phyloP scores from a whole-genome alignment of 2,888 invertebrate genomes.

The Perizoma flavofasciatum region DNA sequence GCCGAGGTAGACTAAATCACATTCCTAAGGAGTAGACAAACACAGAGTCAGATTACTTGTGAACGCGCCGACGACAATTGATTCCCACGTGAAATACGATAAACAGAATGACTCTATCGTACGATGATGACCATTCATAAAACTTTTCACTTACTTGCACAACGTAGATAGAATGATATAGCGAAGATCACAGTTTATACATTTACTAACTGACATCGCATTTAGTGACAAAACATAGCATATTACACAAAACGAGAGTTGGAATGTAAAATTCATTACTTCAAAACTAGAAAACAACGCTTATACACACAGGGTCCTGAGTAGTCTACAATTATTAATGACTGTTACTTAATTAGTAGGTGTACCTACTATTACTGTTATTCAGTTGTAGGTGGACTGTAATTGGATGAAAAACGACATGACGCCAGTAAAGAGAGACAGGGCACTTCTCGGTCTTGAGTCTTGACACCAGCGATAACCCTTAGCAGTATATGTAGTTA shows the following conservation, averaged over 20 bases:
- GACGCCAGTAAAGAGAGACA: constrained; percentile 44
- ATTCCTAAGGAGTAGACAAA: constrained; percentile 34
- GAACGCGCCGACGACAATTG: constrained; percentile 40
- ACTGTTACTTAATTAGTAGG: constrained; percentile 1
- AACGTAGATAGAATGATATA: constrained; percentile 28
- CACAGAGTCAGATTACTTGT: constrained; percentile 48
- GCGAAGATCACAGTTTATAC: constrained; percentile 37
- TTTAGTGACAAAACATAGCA: constrained; percentile 34
- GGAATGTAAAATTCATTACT: constrained; percentile 37
- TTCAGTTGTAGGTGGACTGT: constrained; percentile 34
- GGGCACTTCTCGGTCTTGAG: constrained; percentile 51
- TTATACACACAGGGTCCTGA: constrained; percentile 4
- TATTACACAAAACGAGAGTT: constrained; percentile 33
- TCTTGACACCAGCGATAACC: constrained; percentile 57
- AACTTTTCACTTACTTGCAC: constrained; percentile 32
- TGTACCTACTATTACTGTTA: constrained; percentile 11
- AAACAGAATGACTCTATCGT: constrained; percentile 14
- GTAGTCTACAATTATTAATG: constrained; percentile 15
- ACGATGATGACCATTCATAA: constrained; percentile 28
- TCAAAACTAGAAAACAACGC: constrained; percentile 4
- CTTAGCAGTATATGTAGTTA: constrained; percentile 21
- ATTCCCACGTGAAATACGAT: constrained; percentile 53
- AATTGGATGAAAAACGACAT: constrained; percentile 45
- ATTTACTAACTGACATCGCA: constrained; percentile 30
- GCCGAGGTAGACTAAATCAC: constrained; percentile 50